A percentile compares a stretch with the other conserved stretches of the same genome.
Conservation (phyloP, 2,888 invertebrate species). For the Diarsia rubi region DNA sequence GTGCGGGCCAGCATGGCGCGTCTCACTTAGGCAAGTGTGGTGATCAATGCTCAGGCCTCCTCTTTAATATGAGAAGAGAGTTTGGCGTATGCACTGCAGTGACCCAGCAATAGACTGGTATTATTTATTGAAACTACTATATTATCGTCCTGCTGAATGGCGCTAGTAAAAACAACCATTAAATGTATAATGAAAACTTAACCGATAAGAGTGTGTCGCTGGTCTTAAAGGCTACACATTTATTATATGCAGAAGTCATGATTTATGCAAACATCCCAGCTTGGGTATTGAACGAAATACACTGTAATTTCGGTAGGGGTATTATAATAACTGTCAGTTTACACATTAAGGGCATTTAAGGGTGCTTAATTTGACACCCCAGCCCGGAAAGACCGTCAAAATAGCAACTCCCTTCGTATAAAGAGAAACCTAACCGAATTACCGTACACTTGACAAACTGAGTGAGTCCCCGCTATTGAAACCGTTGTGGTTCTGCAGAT, state of each 20-base stretch:
- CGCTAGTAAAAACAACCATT: conserved; percentile 2
- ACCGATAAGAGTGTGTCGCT: conserved; percentile 25
- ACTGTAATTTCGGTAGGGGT: too few relatives aligned
- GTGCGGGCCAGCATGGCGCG: too few relatives aligned
- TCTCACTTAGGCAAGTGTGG: not conserved
- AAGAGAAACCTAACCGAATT: too few relatives aligned
- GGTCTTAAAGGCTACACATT: not conserved
- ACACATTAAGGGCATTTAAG: too few relatives aligned
- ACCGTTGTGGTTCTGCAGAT: not conserved
- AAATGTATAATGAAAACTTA: not conserved
- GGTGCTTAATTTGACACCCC: too few relatives aligned
- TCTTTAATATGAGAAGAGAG: not conserved
- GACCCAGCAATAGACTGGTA: not conserved
- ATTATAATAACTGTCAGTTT: too few relatives aligned
- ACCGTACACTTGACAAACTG: not conserved
- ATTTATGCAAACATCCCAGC: not conserved
- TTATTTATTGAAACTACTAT: not conserved
- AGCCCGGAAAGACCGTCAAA: not conserved
- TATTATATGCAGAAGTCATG: conserved; percentile 11
- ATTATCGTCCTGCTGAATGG: not conserved
- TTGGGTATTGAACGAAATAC: not conserved
- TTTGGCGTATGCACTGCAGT: not conserved
- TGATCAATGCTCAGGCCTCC: not conserved
- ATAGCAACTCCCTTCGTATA: not conserved
- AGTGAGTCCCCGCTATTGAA: not conserved